Percentiles rank a stretch among this genome's conserved stretches.
These are phyloP conservation scores for Anarsia innoxiella DNA, from an alignment of 2,888 invertebrate species.

Conservation along the genomic window DNA sequence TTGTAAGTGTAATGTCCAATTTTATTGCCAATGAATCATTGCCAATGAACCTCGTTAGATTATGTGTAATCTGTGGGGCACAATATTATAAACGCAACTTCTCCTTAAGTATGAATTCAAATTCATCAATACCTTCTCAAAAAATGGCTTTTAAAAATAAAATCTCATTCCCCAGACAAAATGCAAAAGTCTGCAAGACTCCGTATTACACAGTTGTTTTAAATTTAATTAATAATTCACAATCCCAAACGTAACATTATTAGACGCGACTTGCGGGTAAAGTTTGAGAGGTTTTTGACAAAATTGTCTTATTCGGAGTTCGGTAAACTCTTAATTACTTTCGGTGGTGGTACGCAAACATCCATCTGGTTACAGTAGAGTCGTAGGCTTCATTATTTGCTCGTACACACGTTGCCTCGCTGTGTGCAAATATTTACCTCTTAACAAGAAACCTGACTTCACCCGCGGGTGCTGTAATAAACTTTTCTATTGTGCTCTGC, in stretches of 20 bases:
- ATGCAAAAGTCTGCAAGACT: neutral
- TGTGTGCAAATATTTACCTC: conserved; percentile 62
- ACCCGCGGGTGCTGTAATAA: conserved; percentile 56
- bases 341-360: conserved; percentile 66
- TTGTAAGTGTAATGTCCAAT: no score
- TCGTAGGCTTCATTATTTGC: conserved; percentile 67
- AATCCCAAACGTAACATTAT: conserved; percentile 21
- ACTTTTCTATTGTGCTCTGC: conserved; percentile 60
- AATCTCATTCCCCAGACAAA: no score
- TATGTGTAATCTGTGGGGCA: no score
- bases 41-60: no score
- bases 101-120: no score
- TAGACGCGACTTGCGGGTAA: conserved; percentile 20
- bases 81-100: no score
- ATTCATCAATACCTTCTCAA: no score
- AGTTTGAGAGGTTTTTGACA: conserved; percentile 36
- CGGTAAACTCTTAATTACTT: conserved; percentile 70
- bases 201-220: neutral
- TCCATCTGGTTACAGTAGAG: conserved; percentile 52
- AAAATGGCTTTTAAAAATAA: no score
- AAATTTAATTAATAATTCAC: conserved; percentile 11
- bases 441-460: conserved; percentile 67
- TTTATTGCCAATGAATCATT: no score
- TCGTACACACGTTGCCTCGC: conserved; percentile 53
- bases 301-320: conserved; percentile 50